Conservation (phyloP, 2,888 invertebrate genomes). For the Gibbula magus region DNA sequence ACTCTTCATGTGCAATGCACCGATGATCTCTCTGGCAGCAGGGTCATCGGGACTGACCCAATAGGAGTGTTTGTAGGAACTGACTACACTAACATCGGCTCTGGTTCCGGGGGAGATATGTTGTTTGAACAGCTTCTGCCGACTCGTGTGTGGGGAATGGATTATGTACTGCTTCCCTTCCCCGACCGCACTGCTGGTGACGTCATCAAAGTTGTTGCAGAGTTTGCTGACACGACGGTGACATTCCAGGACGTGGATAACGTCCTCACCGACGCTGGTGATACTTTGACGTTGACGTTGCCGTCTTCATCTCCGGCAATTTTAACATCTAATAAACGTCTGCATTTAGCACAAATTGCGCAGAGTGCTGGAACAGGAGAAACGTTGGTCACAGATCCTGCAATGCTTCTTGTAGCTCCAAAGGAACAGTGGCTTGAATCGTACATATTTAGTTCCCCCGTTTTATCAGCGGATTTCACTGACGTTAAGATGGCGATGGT, state of each 20-base stretch:
- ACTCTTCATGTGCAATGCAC: neutral
- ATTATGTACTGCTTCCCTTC: neutral
- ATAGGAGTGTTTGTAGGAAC: neutral
- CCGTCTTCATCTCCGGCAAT: neutral
- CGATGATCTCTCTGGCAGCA: neutral
- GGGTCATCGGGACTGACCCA: neutral
- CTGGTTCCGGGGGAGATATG: neutral
- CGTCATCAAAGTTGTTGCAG: neutral
- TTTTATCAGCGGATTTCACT: neutral
- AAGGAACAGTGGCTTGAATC: neutral
- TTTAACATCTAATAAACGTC: neutral
- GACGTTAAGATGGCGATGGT: neutral
- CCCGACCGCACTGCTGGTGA: neutral
- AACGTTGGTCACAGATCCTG: neutral
- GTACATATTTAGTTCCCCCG: neutral
- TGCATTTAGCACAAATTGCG: neutral
- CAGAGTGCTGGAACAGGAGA: neutral
- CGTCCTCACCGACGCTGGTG: neutral
- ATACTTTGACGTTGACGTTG: neutral
- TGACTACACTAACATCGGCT: neutral
- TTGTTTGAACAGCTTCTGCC: neutral
- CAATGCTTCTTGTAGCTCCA: neutral
- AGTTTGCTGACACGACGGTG: neutral
- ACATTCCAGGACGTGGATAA: neutral
- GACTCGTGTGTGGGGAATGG: neutral